These are phyloP conservation scores for Drosophila algonquin DNA, from an alignment of 2,888 invertebrate genomes.

Conservation along the genomic window DNA sequence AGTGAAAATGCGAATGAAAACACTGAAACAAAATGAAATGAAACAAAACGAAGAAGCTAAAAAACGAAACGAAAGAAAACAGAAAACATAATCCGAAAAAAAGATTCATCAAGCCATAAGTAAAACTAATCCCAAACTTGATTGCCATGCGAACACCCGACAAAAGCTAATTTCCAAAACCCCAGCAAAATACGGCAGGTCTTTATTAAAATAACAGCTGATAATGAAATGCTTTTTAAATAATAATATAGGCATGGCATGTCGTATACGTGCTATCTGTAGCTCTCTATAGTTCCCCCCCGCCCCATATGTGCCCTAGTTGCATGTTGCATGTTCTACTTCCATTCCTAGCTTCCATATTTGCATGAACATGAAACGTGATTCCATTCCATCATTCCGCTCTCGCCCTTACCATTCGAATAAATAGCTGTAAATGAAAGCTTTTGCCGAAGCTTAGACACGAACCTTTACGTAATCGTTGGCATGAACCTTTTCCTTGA, in stretches of 20 bases:
- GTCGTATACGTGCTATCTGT: not conserved
- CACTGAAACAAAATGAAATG: slow-evolving; percentile 8
- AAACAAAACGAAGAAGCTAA: slow-evolving; percentile 12
- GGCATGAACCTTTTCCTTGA: not conserved
- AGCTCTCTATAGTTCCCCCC: not conserved
- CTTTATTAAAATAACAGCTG: not conserved
- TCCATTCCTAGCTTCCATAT: not conserved
- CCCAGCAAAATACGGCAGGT: not conserved
- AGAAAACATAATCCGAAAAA: slow-evolving; percentile 8
- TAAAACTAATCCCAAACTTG: not conserved
- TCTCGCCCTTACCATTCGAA: not conserved
- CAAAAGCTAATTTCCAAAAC: not conserved
- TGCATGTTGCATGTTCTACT: not conserved
- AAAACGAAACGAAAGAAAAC: slow-evolving; percentile 28
- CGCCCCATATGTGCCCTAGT: not conserved
- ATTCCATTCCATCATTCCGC: not conserved
- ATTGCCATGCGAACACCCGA: not conserved
- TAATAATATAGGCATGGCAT: not conserved
- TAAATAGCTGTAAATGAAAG: not conserved
- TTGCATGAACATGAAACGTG: no score
- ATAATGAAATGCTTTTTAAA: not conserved
- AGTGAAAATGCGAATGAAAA: slow-evolving; percentile 28
- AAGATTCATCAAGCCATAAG: slow-evolving; percentile 11
- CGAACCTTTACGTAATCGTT: not conserved
- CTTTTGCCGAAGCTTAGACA: not conserved